Conservation (phyloP, 2,113 vertebrate species). For the Pelvicachromis taeniatus region DNA sequence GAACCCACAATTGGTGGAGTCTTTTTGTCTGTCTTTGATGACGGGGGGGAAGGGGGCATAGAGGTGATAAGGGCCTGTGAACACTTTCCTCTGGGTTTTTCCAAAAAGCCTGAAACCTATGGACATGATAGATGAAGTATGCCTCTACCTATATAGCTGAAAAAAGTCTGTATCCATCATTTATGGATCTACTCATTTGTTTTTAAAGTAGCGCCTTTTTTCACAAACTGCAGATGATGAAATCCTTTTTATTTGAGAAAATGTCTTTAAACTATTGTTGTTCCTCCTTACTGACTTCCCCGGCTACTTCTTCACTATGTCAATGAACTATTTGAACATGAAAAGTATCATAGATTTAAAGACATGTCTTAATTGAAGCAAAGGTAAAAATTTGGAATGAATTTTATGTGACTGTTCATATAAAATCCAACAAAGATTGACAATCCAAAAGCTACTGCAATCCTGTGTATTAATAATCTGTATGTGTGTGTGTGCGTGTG, state of each 20-base stretch:
- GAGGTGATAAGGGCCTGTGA: no score
- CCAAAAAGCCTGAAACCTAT: no score
- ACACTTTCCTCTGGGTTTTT: no score
- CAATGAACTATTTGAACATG: background rate
- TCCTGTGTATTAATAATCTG: background rate
- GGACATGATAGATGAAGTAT: no score
- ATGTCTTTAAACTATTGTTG: no score
- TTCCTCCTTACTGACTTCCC: background rate
- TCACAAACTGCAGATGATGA: no score
- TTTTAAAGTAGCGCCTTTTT: background rate
- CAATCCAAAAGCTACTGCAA: background rate
- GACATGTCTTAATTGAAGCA: background rate
- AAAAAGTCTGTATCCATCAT: background rate
- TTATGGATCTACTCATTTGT: background rate
- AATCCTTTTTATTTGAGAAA: no score
- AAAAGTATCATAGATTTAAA: background rate
- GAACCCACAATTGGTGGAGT: no score
- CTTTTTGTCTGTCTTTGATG: no score
- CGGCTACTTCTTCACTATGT: background rate
- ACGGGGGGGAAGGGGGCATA: no score
- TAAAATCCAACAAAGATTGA: fast-evolving
- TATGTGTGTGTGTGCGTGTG: background rate
- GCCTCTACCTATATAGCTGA: no score
- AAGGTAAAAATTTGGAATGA: background rate
- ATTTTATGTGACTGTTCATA: background rate